Evolutionary conservation across 2,113 vertebrate species (phyloP).

Genomic region (Columba janthina): DNA sequence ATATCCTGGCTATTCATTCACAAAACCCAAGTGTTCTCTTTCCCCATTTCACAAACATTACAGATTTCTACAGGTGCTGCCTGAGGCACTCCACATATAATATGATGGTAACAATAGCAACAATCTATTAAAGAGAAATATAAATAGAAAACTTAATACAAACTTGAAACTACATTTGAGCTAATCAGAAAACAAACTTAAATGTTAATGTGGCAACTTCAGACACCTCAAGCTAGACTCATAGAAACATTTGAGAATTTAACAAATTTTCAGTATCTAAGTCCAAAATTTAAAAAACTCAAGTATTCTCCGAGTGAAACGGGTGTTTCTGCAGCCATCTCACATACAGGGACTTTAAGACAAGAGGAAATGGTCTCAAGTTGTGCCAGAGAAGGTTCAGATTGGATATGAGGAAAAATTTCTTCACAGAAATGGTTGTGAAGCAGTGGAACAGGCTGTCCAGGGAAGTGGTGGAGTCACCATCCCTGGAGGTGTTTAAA

Average conservation of each 20-base stretch:
- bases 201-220: not conserved
- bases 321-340: not conserved
- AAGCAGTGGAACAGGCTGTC: no score
- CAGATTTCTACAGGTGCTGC: not conserved
- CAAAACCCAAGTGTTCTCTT: not conserved
- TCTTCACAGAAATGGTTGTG: no score
- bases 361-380: no score
- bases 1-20: not conserved
- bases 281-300: not conserved
- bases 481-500: no score
- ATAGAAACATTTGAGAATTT: rapidly evolving
- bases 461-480: no score
- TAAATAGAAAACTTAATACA: not conserved
- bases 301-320: not conserved
- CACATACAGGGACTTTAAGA: not conserved
- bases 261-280: not conserved
- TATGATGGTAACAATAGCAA: not conserved
- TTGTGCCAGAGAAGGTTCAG: no score
- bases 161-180: not conserved
- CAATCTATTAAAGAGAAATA: not conserved
- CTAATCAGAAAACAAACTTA: not conserved
- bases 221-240: not conserved
- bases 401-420: no score
- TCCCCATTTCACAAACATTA: not conserved
- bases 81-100: not conserved